Conservation (phyloP, 2,113 vertebrate genomes). For the Madoqua kirkii region DNA sequence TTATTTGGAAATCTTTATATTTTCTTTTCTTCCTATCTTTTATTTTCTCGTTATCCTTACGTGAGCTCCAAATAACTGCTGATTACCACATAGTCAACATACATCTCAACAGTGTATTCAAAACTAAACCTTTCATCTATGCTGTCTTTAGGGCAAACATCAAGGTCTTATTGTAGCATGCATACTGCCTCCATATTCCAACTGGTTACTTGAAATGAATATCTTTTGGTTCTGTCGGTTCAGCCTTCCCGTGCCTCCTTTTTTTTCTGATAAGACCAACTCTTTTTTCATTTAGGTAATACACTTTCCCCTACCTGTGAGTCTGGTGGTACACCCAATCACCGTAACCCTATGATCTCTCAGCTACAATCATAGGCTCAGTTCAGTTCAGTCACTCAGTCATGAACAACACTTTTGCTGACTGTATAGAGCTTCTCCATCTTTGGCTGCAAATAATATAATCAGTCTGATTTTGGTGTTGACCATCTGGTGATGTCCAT, state of each 20-base stretch:
- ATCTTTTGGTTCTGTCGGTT: neutral
- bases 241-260: neutral
- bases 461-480: too few species aligned
- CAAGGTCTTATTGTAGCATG: neutral
- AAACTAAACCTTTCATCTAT: neutral
- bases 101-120: neutral
- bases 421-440: too few species aligned
- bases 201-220: neutral
- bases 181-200: neutral
- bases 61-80: neutral
- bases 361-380: neutral
- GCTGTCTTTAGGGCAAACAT: neutral
- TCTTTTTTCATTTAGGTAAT: neutral
- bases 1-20: neutral
- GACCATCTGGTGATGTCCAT: too few species aligned
- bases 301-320: neutral
- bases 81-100: neutral
- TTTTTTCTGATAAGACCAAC: neutral
- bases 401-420: too few species aligned
- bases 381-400: too few species aligned
- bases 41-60: neutral
- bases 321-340: neutral
- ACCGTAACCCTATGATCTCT: neutral
- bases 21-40: neutral
- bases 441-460: too few species aligned